A percentile compares a stretch with the other conserved stretches of the same genome.
These are phyloP conservation scores for Timema cristinae DNA, from an alignment of 2,888 invertebrate genomes.

Conservation along the genomic window DNA sequence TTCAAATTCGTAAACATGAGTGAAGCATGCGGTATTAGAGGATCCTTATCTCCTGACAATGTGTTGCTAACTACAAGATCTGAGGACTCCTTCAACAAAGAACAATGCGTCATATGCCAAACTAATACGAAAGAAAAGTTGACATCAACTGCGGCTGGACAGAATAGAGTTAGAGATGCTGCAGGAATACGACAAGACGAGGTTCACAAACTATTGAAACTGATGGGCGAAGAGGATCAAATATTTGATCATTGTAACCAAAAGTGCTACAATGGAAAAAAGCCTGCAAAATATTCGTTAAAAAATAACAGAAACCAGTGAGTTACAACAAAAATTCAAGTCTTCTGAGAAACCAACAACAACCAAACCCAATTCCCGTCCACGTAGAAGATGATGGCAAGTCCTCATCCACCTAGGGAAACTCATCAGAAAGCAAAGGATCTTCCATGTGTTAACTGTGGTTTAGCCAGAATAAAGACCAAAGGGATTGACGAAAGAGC, in stretches of 20 bases:
- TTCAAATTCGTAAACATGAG: background rate
- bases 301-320: background rate
- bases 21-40: background rate
- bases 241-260: background rate
- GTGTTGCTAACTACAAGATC: background rate
- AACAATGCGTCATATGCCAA: constrained; percentile 2
- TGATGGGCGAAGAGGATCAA: background rate
- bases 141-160: background rate
- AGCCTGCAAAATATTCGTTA: background rate
- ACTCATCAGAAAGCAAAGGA: background rate
- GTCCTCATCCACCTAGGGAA: background rate
- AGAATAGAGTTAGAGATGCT: background rate
- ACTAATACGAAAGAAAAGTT: constrained; percentile 1
- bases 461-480: background rate
- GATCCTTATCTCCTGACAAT: background rate
- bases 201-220: background rate
- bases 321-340: background rate
- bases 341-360: background rate
- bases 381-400: background rate
- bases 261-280: background rate
- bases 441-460: background rate
- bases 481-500: constrained; percentile 1
- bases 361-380: background rate
- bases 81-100: background rate
- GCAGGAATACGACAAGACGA: constrained; percentile 2